phyloP scores from a whole-genome alignment of 2,797 vertebrate genomes.

The Remorina albescens region DNA sequence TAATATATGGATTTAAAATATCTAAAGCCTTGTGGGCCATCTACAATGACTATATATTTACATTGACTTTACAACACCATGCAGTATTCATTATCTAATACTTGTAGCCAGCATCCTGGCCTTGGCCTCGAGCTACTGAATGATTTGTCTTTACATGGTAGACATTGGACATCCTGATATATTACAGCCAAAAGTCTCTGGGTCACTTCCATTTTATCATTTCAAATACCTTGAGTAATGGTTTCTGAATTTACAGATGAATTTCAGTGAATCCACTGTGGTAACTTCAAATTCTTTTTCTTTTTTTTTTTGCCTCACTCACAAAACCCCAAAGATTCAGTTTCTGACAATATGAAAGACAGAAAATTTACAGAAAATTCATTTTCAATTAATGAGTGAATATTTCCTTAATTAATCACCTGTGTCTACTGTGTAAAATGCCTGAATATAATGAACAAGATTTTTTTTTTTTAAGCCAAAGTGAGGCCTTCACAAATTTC shows the following conservation, averaged over 20 bases:
- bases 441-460: background rate
- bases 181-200: slow-evolving; percentile 13
- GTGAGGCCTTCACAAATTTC: background rate
- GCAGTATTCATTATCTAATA: slow-evolving; percentile 58
- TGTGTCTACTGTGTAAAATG: background rate
- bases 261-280: too few relatives aligned
- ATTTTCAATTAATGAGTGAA: background rate
- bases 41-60: slow-evolving; percentile 51
- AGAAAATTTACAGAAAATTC: too few relatives aligned
- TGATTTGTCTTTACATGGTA: slow-evolving; percentile 34
- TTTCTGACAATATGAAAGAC: background rate
- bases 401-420: background rate
- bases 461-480: background rate
- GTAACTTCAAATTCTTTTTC: background rate
- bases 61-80: slow-evolving; percentile 58
- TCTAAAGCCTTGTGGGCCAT: slow-evolving; percentile 23
- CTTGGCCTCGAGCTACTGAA: slow-evolving; percentile 28
- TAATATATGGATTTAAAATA: slow-evolving; percentile 56
- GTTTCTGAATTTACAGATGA: background rate
- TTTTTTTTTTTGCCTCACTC: too few relatives aligned
- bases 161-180: slow-evolving; percentile 15
- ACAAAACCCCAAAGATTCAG: background rate
- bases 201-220: slow-evolving; percentile 17
- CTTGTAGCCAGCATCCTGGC: slow-evolving; percentile 2
- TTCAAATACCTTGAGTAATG: background rate